phyloP scores from a whole-genome alignment of 2,113 vertebrate species.

The Aplodontia rufa region DNA sequence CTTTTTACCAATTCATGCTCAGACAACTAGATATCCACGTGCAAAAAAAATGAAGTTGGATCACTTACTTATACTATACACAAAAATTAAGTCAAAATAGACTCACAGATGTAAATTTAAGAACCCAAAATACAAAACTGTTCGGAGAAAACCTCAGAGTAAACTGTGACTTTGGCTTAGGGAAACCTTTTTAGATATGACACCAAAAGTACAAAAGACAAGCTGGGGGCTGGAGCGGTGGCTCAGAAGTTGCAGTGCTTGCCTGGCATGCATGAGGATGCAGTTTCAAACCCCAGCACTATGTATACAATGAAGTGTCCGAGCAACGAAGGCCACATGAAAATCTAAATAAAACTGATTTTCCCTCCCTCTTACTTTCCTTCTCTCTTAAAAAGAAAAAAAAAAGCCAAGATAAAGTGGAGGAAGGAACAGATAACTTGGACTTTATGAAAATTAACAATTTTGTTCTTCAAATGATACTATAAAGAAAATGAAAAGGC shows the following conservation, averaged over 20 bases:
- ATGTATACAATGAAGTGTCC: too few relatives aligned
- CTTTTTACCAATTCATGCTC: background rate
- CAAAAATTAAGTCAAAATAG: conserved; percentile 17
- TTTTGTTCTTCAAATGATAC: background rate
- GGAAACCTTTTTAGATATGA: background rate
- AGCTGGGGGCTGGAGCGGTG: too few relatives aligned
- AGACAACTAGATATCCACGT: background rate
- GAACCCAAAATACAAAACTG: background rate
- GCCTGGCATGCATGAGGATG: too few relatives aligned
- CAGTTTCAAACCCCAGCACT: too few relatives aligned
- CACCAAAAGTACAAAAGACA: background rate
- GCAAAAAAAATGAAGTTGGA: background rate
- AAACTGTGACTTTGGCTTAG: background rate
- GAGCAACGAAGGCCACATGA: too few relatives aligned
- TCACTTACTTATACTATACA: background rate
- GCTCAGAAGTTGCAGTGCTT: too few relatives aligned
- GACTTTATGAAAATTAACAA: background rate
- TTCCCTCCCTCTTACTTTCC: too few relatives aligned
- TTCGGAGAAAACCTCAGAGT: background rate
- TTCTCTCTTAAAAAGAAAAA: too few relatives aligned
- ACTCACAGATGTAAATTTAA: background rate
- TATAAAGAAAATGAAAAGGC: background rate
- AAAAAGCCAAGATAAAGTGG: too few relatives aligned
- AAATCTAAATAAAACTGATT: too few relatives aligned
- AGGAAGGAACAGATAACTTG: background rate